Conservation (phyloP, 30 jellyfish, hydroid and myxozoan genomes). For the Aurelia aurita region DNA sequence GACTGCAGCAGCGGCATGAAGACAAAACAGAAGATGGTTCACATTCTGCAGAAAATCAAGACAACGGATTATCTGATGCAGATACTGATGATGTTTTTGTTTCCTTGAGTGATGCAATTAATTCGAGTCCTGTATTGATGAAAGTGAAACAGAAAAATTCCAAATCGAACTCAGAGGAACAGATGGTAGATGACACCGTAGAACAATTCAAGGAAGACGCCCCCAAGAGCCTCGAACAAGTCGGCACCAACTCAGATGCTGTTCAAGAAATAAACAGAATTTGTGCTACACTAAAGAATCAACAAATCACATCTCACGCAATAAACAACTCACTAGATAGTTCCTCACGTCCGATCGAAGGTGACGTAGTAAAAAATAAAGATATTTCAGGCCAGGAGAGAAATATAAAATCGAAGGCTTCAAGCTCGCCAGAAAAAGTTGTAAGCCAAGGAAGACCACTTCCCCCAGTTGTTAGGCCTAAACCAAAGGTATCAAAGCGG, state of each 20-base stretch:
- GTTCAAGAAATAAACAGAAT: too few relatives aligned
- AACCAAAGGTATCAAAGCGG: slow-evolving; percentile 42
- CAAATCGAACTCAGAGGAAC: neutral
- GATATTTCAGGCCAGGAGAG: neutral
- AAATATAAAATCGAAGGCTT: neutral
- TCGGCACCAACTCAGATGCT: too few relatives aligned
- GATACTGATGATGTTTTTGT: neutral
- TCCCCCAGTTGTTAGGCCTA: slow-evolving; percentile 66
- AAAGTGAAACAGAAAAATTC: slow-evolving; percentile 13
- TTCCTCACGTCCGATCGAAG: neutral
- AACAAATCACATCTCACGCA: neutral
- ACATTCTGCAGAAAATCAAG: neutral
- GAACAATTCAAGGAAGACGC: neutral
- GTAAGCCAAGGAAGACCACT: slow-evolving; percentile 8
- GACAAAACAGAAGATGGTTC: neutral
- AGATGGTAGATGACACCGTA: neutral
- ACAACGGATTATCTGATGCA: neutral
- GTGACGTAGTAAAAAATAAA: neutral
- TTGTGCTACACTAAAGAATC: neutral
- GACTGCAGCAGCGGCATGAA: slow-evolving; percentile 43
- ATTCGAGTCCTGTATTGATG: slow-evolving; percentile 29
- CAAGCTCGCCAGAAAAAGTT: neutral
- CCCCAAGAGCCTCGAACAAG: neutral
- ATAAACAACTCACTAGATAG: neutral
- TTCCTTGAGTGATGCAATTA: slow-evolving; percentile 22